Evolutionary conservation across 2,888 invertebrate genomes (phyloP), one percentile per base, ranked within the genome.

Genomic region (Schizaphis graminum): DNA sequence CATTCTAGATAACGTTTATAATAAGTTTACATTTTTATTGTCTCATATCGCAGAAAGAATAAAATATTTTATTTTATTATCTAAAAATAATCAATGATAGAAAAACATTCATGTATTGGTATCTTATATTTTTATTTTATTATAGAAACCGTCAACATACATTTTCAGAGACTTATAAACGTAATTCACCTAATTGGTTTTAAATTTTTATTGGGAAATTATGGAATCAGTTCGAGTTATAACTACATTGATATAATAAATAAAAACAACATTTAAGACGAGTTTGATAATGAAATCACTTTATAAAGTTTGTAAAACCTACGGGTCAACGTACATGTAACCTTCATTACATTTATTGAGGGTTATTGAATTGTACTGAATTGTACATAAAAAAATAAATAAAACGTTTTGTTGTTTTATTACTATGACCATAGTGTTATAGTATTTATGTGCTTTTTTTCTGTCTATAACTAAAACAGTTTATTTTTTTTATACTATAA

Each of bases 321-420:
- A 89, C 24, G n/a, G 77, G 49, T 90, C 77, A 91, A 77, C 67
- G 90, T n/a, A 49, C 49, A 77, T 77, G 41, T 84, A 49, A 84
- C 84, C 89, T 89, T 57, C 67, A 67, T 10, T 67, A 49, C 13
- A 35, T 92, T 87, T 92, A 92, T 92, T 67, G 61, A 92, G 49
- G 61, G 87, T 53, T 41, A 67, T 67, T 92, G 61, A 53, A 53
- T 53, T 53, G 49, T 87, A 49, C 35, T 47, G 44, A 49, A 86
- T 61, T 61, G 92, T 87, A 49, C 28, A 67, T 49, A 92, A 49
- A 92, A 87, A 53, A 86, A 26, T 53, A 84, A 77, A 85, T 44
- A 87, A 92, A 87, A 41, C 35, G 87, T 87, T 91, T 92, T 92
- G 57, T 87, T 61, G 35, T 49, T 92, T 92, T 92, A 92, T 87